Evolutionary conservation across 2,888 invertebrate genomes (phyloP), one percentile per base, ranked within the genome.

Genomic region (Hyalella azteca): DNA sequence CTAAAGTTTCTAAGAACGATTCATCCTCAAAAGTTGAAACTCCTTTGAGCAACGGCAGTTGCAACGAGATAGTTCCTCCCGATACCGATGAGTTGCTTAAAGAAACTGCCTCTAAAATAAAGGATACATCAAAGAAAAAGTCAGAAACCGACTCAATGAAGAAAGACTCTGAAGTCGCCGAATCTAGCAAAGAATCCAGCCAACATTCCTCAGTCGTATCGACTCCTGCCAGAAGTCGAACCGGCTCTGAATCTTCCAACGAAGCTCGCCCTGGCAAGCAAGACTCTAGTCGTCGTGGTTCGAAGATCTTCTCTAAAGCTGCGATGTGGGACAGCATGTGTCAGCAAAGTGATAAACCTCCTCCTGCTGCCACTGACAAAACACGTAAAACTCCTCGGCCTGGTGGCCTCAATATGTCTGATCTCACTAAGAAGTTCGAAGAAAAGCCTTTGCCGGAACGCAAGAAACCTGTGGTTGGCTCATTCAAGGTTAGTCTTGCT

Each of bases 371-470:
- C 29, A 79, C 73, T 19, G 80, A 81, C 40, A 60, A 48, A 32
- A 78, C 76, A 60, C 79, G 80, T 49, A 66, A 78, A n/a, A 75
- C 54, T 9, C 59, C 54, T 11, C 66, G 84, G 36, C 50, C 81
- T 13, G 81, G 80, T 22, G 81, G 78, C 45, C 79, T 73, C 36
- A 60, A 81, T 76, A 84, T 81, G 80, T 50, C 84, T 41, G 84
- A 84, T 60, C 81, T 84, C 26, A 77, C 82, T 49, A 84, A 82
- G 82, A 84, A 81, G 78, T 84, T 84, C 78, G 84, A 84, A 77
- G 84, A 82, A n/a, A 84, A 81, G 73, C 81, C 82, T 15, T n/a
- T 73, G 19, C 60, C 79, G 48, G 84, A 84, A 13, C 79, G 79
- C 48, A 84, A 82, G 77, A 81, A 78, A 76, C 80, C 79, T 40